phyloP scores from a whole-genome alignment of 2,113 vertebrate genomes.

The Gadus chalcogrammus region DNA sequence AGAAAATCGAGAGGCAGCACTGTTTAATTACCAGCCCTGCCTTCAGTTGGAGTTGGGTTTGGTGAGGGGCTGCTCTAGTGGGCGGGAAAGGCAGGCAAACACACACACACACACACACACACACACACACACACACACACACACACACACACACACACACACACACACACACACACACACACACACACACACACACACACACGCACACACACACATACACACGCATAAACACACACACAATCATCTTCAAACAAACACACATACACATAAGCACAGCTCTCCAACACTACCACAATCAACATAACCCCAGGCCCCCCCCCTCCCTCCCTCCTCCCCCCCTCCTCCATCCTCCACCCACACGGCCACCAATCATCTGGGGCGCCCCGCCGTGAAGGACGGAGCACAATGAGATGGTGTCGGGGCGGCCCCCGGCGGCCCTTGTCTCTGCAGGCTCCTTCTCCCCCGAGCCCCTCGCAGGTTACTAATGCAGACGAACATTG shows the following conservation, averaged over 20 bases:
- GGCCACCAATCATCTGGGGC: no score
- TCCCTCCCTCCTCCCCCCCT: background rate
- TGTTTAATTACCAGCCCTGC: conserved; percentile 78
- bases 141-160: no score
- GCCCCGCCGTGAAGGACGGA: conserved; percentile 55
- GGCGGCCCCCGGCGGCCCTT: conserved; percentile 56
- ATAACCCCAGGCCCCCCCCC: conserved; percentile 23
- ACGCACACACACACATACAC: no score
- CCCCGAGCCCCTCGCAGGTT: conserved; percentile 45
- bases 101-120: no score
- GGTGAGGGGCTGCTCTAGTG: no score
- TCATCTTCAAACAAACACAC: no score
- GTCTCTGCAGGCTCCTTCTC: conserved; percentile 49
- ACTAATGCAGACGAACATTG: conserved; percentile 61
- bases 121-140: no score
- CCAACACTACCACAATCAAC: conserved; percentile 6
- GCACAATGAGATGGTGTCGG: conserved; percentile 70
- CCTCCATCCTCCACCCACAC: background rate
- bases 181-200: no score
- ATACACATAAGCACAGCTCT: background rate
- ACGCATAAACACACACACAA: no score
- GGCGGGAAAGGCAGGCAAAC: no score
- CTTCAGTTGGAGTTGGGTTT: conserved; percentile 54
- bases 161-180: background rate
- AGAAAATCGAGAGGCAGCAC: conserved; percentile 78